Evolutionary conservation across 2,888 invertebrate species (phyloP).

Genomic region (Sphaerophoria rueppellii): DNA sequence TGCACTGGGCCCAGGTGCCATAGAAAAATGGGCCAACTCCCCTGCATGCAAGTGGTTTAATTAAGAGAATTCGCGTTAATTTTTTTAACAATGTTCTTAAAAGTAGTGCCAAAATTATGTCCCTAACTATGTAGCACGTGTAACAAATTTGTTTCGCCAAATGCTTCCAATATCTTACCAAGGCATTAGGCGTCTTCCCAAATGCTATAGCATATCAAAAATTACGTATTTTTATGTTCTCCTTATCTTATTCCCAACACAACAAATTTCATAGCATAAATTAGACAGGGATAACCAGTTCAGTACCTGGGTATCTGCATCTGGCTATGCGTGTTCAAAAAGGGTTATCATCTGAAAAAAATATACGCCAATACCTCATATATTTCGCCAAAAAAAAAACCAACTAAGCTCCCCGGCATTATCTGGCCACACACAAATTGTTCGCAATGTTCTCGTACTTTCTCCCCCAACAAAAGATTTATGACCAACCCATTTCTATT

Average conservation of each 20-base stretch:
- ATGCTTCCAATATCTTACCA: too few relatives aligned
- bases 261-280: background rate
- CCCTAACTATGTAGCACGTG: too few relatives aligned
- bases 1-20: too few relatives aligned
- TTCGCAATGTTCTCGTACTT: constrained; percentile 48
- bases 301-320: background rate
- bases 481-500: constrained; percentile 72
- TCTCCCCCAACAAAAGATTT: constrained; percentile 62
- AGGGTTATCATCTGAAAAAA: constrained; percentile 39
- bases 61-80: too few relatives aligned
- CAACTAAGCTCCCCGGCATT: constrained; percentile 67
- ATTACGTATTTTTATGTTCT: constrained; percentile 21
- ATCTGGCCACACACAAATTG: constrained; percentile 73
- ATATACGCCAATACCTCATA: constrained; percentile 62
- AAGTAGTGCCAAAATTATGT: too few relatives aligned
- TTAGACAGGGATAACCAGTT: background rate
- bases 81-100: too few relatives aligned
- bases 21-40: too few relatives aligned
- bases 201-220: background rate
- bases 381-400: constrained; percentile 46
- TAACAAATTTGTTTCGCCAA: too few relatives aligned
- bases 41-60: too few relatives aligned
- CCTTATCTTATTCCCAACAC: constrained; percentile 17
- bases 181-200: too few relatives aligned
- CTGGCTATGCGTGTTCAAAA: constrained; percentile 5